A percentile compares a stretch with the other conserved stretches of the same genome.
Conservation (phyloP, 2,797 vertebrate genomes). For the Schizopygopsis pylzovi region DNA sequence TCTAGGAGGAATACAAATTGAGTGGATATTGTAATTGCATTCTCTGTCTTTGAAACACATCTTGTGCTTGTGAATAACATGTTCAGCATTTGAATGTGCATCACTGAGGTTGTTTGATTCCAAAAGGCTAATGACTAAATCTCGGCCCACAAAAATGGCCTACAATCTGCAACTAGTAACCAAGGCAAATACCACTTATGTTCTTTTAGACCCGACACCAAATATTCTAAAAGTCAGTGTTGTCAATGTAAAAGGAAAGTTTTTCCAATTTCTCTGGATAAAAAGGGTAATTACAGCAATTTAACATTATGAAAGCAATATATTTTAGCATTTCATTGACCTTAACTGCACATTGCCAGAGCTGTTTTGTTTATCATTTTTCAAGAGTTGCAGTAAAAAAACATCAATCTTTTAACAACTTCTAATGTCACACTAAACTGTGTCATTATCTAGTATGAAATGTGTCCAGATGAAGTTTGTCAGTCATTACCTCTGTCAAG, state of each 20-base stretch:
- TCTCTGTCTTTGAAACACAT: not conserved
- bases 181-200: conserved; percentile 8
- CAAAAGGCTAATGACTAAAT: conserved; percentile 20
- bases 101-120: conserved; percentile 11
- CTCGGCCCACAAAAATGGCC: not conserved
- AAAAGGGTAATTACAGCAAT: conserved; percentile 5
- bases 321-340: conserved; percentile 16
- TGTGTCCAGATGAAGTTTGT: not conserved
- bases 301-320: not conserved
- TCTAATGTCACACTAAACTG: not conserved
- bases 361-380: not conserved
- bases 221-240: not conserved
- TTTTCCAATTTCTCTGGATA: not conserved
- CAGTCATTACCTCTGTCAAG: conserved; percentile 8
- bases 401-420: not conserved
- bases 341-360: not conserved
- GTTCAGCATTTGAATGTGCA: conserved; percentile 41
- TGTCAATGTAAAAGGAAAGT: not conserved
- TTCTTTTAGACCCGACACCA: not conserved
- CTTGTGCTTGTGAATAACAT: conserved; percentile 28
- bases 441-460: conserved; percentile 1
- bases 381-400: not conserved
- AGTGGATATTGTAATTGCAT: conserved; percentile 42
- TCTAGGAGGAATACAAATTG: conserved; percentile 20
- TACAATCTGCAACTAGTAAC: not conserved